Evolutionary conservation across 2,888 invertebrate species (phyloP).

Genomic region (Polyploca ridens): DNA sequence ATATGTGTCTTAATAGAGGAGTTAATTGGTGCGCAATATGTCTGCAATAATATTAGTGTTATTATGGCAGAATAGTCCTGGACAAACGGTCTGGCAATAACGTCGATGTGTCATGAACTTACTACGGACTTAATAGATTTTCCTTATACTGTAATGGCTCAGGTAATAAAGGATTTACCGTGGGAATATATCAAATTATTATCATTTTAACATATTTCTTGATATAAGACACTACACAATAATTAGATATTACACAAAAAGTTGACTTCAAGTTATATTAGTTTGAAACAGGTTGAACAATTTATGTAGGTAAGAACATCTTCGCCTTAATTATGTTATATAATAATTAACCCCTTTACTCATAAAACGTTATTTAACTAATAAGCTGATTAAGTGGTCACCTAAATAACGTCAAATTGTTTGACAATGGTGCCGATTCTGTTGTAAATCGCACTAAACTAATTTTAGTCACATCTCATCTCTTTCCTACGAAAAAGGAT

Average conservation of each 20-base stretch:
- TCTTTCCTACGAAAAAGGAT: no score
- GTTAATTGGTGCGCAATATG: conserved; percentile 60
- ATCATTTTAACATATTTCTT: background rate
- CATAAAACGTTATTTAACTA: no score
- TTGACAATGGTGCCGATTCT: no score
- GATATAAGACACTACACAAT: background rate
- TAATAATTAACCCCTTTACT: no score
- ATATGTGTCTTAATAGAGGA: conserved; percentile 19
- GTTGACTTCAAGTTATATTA: no score
- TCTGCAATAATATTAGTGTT: conserved; percentile 62
- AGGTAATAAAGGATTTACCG: conserved; percentile 25
- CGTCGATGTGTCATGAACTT: conserved; percentile 59
- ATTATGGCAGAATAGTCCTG: conserved; percentile 56
- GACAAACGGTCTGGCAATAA: conserved; percentile 71
- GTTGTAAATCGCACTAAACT: no score
- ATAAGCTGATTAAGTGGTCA: no score
- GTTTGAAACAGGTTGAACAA: no score
- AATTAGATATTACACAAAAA: background rate
- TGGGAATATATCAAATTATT: conserved; percentile 11
- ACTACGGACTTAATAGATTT: conserved; percentile 66
- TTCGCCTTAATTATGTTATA: no score
- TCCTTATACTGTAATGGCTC: conserved; percentile 43
- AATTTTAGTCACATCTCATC: no score
- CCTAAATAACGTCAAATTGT: no score
- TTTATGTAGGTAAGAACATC: no score